Percentiles rank a stretch among this genome's conserved stretches.
These are phyloP conservation scores for Ptychochromis oligacanthus DNA, from an alignment of 2,113 vertebrate genomes.

Conservation along the genomic window DNA sequence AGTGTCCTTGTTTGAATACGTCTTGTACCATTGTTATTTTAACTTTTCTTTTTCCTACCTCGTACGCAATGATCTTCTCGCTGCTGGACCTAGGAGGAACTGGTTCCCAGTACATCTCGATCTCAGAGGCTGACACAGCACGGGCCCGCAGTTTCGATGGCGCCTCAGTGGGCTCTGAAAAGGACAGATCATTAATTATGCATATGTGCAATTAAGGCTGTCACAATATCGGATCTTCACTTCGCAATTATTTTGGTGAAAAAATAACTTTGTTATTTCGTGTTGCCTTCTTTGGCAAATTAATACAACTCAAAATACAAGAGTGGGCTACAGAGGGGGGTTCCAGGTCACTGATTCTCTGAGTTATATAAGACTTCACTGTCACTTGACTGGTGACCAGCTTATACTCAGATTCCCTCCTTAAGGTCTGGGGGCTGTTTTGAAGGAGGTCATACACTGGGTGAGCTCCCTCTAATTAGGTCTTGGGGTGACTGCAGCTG, in stretches of 20 bases:
- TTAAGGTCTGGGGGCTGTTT: too few relatives aligned
- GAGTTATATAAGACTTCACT: background rate
- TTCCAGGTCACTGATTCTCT: background rate
- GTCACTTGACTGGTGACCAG: background rate
- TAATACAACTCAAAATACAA: background rate
- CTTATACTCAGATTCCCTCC: too few relatives aligned
- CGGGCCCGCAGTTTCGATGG: conserved; percentile 78
- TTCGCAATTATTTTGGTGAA: background rate
- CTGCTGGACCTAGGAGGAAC: conserved; percentile 79
- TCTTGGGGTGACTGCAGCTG: too few relatives aligned
- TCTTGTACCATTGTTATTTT: conserved; percentile 13
- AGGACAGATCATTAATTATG: conserved; percentile 30
- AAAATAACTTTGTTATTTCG: background rate
- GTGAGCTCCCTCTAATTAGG: too few relatives aligned
- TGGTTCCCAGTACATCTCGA: conserved; percentile 87
- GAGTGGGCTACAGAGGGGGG: too few relatives aligned
- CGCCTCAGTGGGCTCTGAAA: conserved; percentile 83
- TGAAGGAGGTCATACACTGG: too few relatives aligned
- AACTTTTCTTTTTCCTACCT: conserved; percentile 77
- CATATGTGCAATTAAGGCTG: conserved; percentile 6
- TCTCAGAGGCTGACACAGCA: conserved; percentile 82
- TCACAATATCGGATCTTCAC: background rate
- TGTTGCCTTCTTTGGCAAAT: background rate
- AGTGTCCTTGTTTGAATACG: conserved; percentile 26
- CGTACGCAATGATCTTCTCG: conserved; percentile 86